A percentile compares a stretch with the other conserved stretches of the same genome.
Conservation (phyloP, 2,113 vertebrate species). For the Prionailurus viverrinus region DNA sequence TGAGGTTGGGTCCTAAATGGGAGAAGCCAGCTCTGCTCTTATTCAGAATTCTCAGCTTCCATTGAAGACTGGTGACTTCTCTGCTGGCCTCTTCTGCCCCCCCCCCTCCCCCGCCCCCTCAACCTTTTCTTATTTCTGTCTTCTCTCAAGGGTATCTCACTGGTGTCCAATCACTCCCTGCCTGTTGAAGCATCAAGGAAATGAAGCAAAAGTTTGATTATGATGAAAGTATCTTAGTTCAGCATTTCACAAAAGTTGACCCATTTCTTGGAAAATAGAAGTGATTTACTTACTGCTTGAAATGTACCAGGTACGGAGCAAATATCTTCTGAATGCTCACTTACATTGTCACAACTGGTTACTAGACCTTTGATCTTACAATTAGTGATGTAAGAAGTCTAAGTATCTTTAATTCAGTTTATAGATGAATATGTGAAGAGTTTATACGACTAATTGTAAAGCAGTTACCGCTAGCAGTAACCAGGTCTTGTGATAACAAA, state of each 20-base stretch:
- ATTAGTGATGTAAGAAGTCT: background rate
- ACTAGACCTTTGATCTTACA: background rate
- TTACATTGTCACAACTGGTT: background rate
- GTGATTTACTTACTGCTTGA: background rate
- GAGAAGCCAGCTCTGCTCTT: background rate
- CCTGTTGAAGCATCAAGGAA: background rate
- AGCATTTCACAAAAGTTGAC: background rate
- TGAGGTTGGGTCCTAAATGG: background rate
- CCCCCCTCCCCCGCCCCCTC: no score
- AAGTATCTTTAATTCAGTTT: background rate
- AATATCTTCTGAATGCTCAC: background rate
- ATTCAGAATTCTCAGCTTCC: background rate
- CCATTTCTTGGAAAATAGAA: slow-evolving; percentile 37
- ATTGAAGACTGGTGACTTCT: background rate
- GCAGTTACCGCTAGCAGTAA: background rate
- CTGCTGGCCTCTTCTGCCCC: background rate
- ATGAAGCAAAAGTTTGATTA: background rate
- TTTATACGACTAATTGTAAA: background rate
- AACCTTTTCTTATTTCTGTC: background rate
- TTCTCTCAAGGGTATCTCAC: background rate
- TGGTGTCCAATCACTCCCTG: background rate
- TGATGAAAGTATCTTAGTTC: background rate
- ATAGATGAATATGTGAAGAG: background rate
- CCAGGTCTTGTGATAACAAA: slow-evolving; percentile 3
- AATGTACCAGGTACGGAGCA: background rate